Evolutionary conservation across 2,797 vertebrate genomes (phyloP), one percentile per base, ranked within the genome.

Genomic region (Sebastes diploproa): DNA sequence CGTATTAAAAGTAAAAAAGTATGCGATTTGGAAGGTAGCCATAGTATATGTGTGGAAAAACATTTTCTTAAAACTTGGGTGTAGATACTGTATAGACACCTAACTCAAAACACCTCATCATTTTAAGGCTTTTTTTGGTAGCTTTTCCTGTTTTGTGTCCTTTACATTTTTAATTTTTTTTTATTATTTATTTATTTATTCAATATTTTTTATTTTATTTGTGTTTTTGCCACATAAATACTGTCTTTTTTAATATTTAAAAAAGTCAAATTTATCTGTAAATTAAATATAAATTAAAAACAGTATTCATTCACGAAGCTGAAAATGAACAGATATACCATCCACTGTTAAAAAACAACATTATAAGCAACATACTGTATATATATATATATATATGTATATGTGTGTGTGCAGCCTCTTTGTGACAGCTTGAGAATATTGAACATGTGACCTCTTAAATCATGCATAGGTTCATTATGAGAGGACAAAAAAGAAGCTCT

Each of bases 371-470:
- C 16, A 46, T 46, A 7, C 38, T 50, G 16, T 50, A 0, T 50
- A 20, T 42, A 6, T 42, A 4, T 46, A 7, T 46, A 27, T 25
- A 27, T 27, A 27, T 27, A 27, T 27, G 4, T 27, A 27, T 27
- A 5, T 27, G 8, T 50, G 6, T 34, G 50, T 69, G 27, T 60
- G 72, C 63, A 42, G 73, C 64, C n/a, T 71, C 30, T 80, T 23
- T 80, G 77, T 80, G 77, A 68, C 66, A 70, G 62, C 60, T 60
- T 76, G 68, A 27, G 16, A 29, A 63, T 78, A 60, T 59, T 86
- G 73, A 90, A 82, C 46, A 79, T 59, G 58, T 77, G 73, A 73
- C 79, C 79, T 90, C 87, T 66, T 93, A 79, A 93, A 92, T 93
- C 90, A 88, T 92, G 87, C 72, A 87, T 85, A 29, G 32, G n/a